A percentile compares a stretch with the other conserved stretches of the same genome.
Evolutionary conservation across 2,888 invertebrate species (phyloP).

Genomic region (Pilophorus perplexus): DNA sequence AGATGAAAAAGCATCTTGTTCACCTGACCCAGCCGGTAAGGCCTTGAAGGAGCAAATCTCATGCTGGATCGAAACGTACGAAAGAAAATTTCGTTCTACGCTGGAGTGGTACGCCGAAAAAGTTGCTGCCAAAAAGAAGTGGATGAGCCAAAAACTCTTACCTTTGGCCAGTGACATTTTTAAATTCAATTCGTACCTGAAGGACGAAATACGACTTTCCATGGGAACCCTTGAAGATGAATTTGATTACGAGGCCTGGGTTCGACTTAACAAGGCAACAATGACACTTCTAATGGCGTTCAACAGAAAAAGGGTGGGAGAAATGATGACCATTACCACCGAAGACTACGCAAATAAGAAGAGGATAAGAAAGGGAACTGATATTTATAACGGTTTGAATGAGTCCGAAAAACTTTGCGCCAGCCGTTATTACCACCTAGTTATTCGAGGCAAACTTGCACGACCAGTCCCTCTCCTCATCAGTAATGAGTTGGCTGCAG

Average conservation of each 20-base stretch:
- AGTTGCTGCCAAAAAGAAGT: conserved; percentile 1
- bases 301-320: not conserved
- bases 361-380: not conserved
- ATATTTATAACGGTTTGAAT: no score
- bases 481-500: no score
- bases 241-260: not conserved
- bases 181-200: not conserved
- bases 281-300: not conserved
- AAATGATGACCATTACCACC: not conserved
- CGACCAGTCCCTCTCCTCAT: no score
- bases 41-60: not conserved
- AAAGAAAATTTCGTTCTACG: not conserved
- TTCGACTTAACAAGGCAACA: not conserved
- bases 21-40: not conserved
- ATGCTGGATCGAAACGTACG: not conserved
- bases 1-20: not conserved
- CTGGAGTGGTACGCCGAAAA: not conserved
- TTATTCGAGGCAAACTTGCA: no score
- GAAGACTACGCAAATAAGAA: not conserved
- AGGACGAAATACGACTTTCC: not conserved
- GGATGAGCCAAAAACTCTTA: not conserved
- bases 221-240: not conserved
- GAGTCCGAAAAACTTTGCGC: no score
- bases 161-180: not conserved
- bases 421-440: no score